Evolutionary conservation across 2,797 vertebrate genomes (phyloP).

Genomic region (Bufotes viridis): DNA sequence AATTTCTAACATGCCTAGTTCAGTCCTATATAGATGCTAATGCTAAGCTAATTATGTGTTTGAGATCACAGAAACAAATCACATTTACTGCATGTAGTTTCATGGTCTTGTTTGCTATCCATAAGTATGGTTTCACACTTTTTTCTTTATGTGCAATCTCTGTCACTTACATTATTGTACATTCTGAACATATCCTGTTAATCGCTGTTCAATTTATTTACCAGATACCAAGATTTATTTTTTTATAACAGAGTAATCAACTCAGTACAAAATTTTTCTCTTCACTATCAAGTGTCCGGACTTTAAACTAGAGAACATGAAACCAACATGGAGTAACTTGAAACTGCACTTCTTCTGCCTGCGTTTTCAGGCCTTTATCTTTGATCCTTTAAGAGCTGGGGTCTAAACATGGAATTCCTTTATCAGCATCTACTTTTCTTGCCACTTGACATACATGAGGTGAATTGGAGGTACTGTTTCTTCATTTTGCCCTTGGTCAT

Average conservation of each 20-base stretch:
- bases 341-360: conserved; percentile 31
- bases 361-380: conserved; percentile 23
- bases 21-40: no score
- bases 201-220: background rate
- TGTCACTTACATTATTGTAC: background rate
- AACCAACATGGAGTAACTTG: conserved; percentile 21
- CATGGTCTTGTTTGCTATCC: background rate
- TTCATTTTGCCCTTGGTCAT: conserved; percentile 41
- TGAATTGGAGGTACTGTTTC: conserved; percentile 37
- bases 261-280: background rate
- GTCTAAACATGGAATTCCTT: conserved; percentile 51
- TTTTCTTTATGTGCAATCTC: background rate
- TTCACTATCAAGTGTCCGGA: background rate
- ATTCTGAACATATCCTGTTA: background rate
- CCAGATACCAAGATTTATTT: background rate
- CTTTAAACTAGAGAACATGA: conserved; percentile 3
- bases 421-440: conserved; percentile 31
- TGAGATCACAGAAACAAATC: no score
- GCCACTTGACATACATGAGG: conserved; percentile 51
- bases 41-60: no score
- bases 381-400: conserved; percentile 29
- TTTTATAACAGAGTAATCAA: background rate
- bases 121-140: background rate
- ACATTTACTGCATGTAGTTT: background rate
- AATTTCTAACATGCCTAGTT: no score